Evolutionary conservation across 2,797 vertebrate species (phyloP), one percentile per base, ranked within the genome.

Genomic region (Aselliscus stoliczkanus): DNA sequence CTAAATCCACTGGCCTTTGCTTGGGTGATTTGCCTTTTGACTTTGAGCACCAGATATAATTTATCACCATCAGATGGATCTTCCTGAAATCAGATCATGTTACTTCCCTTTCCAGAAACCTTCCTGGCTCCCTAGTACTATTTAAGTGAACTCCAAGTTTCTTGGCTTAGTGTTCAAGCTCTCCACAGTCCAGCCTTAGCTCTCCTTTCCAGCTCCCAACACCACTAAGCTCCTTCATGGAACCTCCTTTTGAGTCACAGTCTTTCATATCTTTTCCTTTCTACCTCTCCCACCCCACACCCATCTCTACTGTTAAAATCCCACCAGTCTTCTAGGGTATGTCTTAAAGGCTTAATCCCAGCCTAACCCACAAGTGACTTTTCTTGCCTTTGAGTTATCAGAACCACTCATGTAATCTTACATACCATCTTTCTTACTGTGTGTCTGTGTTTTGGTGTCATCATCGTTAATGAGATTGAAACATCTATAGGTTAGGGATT

Each of bases 271-370:
- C 50, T 64, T 77, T 60, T 92, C 52, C 27, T 52, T 72, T 47
- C n/a, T 2, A 0, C 5, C 0, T 84, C 69, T 80, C 34, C 34
- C 29, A 34, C 44, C 39, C 1, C 17, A 1, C n/a, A 6, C 3
- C 39, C 13, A 1, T 20, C 47, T 20, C 69, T n/a, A 0, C 29
- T 7, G 23, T 44, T 80, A n/a, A 52, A 60, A 27, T 29, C 47
- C 13, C 15, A 8, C 73, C 52, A 21, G 27, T 56, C 64, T 50
- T 47, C 52, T 85, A 4, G 6, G 56, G 65, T 52, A 79, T 52
- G 29, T 47, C 81, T 69, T 52, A 77, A 82, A 76, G 81, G 7
- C 21, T 25, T 4, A 7, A 37, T 42, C 34, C 31, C 42, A 15
- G 23, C 17, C 18, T 23, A 34, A 50, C 4, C 44, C 79, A 31